Evolutionary conservation across 2,888 invertebrate species (phyloP).

Genomic region (Sminthurides aquaticus): DNA sequence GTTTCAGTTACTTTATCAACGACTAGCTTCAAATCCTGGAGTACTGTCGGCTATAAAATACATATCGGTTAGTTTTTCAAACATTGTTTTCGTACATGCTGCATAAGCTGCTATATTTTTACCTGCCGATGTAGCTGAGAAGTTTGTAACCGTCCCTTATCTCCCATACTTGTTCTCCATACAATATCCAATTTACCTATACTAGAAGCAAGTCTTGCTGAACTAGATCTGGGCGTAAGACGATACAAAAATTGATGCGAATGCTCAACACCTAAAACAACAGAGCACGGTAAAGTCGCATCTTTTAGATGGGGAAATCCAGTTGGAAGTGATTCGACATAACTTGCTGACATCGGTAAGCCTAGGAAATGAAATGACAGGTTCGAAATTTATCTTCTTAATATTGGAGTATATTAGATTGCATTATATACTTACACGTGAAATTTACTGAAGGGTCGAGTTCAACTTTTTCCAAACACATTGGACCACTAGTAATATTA

Average conservation of each 20-base stretch:
- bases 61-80: neutral
- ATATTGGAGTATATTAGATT: no score
- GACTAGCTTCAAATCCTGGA: slow-evolving; percentile 81
- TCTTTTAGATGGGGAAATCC: neutral
- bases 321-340: neutral
- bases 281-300: neutral
- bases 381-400: no score
- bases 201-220: slow-evolving; percentile 72
- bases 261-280: slow-evolving; percentile 70
- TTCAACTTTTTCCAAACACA: slow-evolving; percentile 87
- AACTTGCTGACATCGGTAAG: neutral
- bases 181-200: slow-evolving; percentile 96
- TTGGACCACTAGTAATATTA: slow-evolving; percentile 86
- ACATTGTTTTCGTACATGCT: neutral
- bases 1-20: slow-evolving; percentile 77
- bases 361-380: neutral
- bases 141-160: slow-evolving; percentile 50
- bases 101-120: neutral
- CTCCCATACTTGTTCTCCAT: slow-evolving; percentile 95
- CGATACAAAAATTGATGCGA: slow-evolving; percentile 93
- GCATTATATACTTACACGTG: slow-evolving; percentile 51
- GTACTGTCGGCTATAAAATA: slow-evolving; percentile 69
- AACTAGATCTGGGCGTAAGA: slow-evolving; percentile 71
- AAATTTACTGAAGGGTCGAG: slow-evolving; percentile 88
- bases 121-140: slow-evolving; percentile 43